Base-by-base conservation (phyloP, 1,140 invertebrate species). In the Heliconius himera region DNA sequence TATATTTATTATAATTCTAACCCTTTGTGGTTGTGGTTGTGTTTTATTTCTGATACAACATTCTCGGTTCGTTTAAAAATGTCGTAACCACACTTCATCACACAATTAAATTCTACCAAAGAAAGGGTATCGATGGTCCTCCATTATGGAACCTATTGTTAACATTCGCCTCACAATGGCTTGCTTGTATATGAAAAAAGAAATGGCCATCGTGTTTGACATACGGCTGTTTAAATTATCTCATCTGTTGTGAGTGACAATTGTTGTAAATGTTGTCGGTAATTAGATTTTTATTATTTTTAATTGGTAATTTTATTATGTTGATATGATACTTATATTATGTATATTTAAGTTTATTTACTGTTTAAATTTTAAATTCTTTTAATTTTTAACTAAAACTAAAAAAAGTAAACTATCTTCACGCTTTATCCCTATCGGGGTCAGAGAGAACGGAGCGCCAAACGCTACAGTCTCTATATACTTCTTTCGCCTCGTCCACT, bases 31-130 rank as follows among this genome's bases (percentile, higher is more conserved):
- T 72, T 11, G 16, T 8, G 11, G 71, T 73, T 49, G n/a, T 49
- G 38, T 83, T 73, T 78, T 80, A 54, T 75, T 75, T 76, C 41
- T 26, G 22, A 29, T 66, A 41, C 51, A 81, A 83, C 83, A 86
- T 82, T 89, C 86, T 88, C 81, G 78, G 84, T 82, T 78, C 73
- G 75, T 82, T 75, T 81, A 90, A 90, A 89, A 87, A 89, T 90
- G 86, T 91, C 90, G 89, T 93, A 91, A 93, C 90, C 91, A 86
- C 89, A 93, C 90, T 92, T 94, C 91, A 93, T 94, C 91, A 93
- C 89, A 93, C 91, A 92, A 92, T 93, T 93, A 94, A 93, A 93
- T 88, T 87, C 88, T 83, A 76, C 72, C 89, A 90, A 91, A 92
- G 91, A 93, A 94, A 92, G 90, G 89, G 90, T 93, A 94, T 93